Conservation (phyloP, 2,888 invertebrate genomes). For the Drosophila neotestacea region DNA sequence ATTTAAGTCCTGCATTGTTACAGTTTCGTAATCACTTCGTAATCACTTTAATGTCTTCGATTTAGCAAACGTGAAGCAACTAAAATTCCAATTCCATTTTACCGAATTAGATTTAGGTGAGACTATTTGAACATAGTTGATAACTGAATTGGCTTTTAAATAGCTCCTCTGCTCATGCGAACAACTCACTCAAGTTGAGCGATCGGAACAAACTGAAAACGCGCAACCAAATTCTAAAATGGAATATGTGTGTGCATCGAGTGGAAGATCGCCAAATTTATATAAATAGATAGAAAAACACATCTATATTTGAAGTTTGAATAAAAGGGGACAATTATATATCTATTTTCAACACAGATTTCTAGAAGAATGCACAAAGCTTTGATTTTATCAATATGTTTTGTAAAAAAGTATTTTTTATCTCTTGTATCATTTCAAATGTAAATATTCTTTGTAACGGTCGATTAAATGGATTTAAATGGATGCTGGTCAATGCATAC, state of each 20-base stretch:
- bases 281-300: slow-evolving; percentile 67
- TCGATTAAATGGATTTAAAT: slow-evolving; percentile 23
- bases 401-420: background rate
- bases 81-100: slow-evolving; percentile 78
- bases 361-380: slow-evolving; percentile 11
- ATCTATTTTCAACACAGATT: slow-evolving; percentile 22
- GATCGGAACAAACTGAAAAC: slow-evolving; percentile 72
- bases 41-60: slow-evolving; percentile 55
- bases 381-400: background rate
- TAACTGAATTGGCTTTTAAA: slow-evolving; percentile 35
- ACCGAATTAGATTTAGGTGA: slow-evolving; percentile 80
- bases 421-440: background rate
- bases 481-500: slow-evolving; percentile 17
- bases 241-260: slow-evolving; percentile 61
- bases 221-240: slow-evolving; percentile 67
- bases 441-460: slow-evolving; percentile 8
- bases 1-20: slow-evolving; percentile 25
- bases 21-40: slow-evolving; percentile 73
- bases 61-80: slow-evolving; percentile 48
- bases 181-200: slow-evolving; percentile 80
- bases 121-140: slow-evolving; percentile 52
- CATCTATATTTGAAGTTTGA: slow-evolving; percentile 70
- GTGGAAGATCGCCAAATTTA: slow-evolving; percentile 69
- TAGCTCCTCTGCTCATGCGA: slow-evolving; percentile 57
- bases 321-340: slow-evolving; percentile 36